Evolutionary conservation across 2,888 invertebrate genomes (phyloP).

Genomic region (Salticus scenicus): DNA sequence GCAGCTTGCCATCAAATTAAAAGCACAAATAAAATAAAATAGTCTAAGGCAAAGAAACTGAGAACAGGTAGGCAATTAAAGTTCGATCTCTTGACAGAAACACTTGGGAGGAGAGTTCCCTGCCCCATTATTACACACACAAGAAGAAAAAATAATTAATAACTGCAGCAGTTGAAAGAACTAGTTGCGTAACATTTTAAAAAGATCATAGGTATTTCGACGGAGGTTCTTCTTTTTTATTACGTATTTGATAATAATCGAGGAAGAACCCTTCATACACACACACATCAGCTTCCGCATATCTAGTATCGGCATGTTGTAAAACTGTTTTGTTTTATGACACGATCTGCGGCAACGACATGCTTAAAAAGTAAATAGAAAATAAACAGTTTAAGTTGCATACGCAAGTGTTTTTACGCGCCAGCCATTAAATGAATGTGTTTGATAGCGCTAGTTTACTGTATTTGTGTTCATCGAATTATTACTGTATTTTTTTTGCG

Average conservation of each 20-base stretch:
- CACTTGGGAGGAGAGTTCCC: constrained; percentile 35
- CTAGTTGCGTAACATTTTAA: neutral
- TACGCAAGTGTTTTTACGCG: no score
- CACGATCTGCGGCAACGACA: no score
- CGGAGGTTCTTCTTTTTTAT: neutral
- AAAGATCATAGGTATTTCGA: neutral
- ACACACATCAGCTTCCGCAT: constrained; percentile 1
- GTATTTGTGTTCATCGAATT: no score
- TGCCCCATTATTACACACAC: constrained; percentile 37
- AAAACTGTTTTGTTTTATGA: neutral
- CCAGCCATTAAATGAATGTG: no score
- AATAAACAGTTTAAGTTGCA: no score
- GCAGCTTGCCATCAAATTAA: neutral
- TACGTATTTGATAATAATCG: neutral
- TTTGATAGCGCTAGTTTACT: no score
- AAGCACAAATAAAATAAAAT: neutral
- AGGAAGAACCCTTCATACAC: neutral
- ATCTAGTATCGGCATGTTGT: neutral
- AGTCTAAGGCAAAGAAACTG: neutral
- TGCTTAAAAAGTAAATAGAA: no score
- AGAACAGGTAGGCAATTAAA: constrained; percentile 20
- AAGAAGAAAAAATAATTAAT: constrained; percentile 53
- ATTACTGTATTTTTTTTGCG: no score
- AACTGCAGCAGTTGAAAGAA: constrained; percentile 8
- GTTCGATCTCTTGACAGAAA: constrained; percentile 30